Evolutionary conservation across 1,140 invertebrate genomes (phyloP), one percentile per base, ranked within the genome.

Genomic region (Cydia strobilella): DNA sequence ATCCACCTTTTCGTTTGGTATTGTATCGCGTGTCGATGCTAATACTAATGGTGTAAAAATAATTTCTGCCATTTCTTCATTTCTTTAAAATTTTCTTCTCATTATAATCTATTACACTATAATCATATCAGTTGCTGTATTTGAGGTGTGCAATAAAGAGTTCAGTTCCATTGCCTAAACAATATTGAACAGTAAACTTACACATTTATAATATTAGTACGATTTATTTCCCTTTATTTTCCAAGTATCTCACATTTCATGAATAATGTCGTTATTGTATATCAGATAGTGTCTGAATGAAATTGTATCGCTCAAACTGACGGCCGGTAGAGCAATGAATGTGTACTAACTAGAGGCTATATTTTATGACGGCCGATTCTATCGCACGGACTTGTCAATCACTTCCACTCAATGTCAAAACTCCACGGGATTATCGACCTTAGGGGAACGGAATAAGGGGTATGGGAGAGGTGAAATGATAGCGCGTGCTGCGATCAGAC

Each of bases 361-460:
- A 83, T 90, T 90, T 90, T 90, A 92, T 92, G 87, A 90, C 85
- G 82, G 78, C 78, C 82, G 89, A 87, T 90, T 86, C 83, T 77
- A 89, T 90, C 87, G 88, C 82, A 77, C 87, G 89, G 84, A 90
- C 89, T 92, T 92, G 90, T 92, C 90, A 89, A 92, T 92, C 90
- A 90, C 74, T 35, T 77, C 78, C 82, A 79, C 81, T 80, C 83
- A n/a, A 48, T 78, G 81, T 79, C 79, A 62, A 81, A 77, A 83
- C 80, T 25, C 2, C 78, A 75, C 66, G 62, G 69, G 66, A 82
- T 76, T 84, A 75, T 82, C 73, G 78, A 73, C 76, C 82, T 84
- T 85, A 51, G 15, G 7, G 25, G 31, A 2, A 74, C 7, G 65
- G 59, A 73, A 81, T 83, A 83, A 73, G 48, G 51, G 65, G 9